These are phyloP conservation scores for Phalacrocorax carbo DNA, from an alignment of 2,113 vertebrate species.

Conservation along the genomic window DNA sequence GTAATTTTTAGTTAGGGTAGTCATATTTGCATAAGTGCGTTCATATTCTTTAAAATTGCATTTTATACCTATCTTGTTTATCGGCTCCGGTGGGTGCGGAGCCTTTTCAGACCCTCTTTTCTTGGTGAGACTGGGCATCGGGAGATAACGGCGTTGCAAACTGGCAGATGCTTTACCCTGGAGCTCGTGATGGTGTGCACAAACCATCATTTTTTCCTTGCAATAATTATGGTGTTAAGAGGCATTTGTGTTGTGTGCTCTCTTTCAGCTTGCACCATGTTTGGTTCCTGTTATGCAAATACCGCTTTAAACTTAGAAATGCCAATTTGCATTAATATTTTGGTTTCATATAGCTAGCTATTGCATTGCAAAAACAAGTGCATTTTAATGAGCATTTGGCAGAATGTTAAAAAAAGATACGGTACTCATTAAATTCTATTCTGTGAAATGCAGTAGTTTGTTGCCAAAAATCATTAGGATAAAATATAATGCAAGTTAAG, in stretches of 20 bases:
- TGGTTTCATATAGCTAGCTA: conserved; percentile 68
- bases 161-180: conserved; percentile 17
- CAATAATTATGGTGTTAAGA: conserved; percentile 49
- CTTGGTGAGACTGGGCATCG: background rate
- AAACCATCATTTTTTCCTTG: conserved; percentile 20
- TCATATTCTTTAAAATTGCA: background rate
- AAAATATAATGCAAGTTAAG: conserved; percentile 35
- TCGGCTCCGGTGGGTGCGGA: background rate
- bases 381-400: conserved; percentile 81
- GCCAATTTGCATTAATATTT: conserved; percentile 77
- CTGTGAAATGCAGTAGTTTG: conserved; percentile 67
- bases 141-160: background rate
- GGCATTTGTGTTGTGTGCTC: conserved; percentile 41
- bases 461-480: conserved; percentile 73
- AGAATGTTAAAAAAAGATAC: conserved; percentile 78
- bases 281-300: conserved; percentile 75
- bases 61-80: background rate
- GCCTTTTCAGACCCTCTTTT: background rate
- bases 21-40: background rate
- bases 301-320: conserved; percentile 73
- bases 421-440: conserved; percentile 86
- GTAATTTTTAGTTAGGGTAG: background rate
- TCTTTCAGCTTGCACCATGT: conserved; percentile 37
- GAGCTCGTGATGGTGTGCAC: background rate
- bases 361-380: conserved; percentile 71